Evolutionary conservation across 2,113 vertebrate species (phyloP).

Genomic region (Eublepharis macularius): DNA sequence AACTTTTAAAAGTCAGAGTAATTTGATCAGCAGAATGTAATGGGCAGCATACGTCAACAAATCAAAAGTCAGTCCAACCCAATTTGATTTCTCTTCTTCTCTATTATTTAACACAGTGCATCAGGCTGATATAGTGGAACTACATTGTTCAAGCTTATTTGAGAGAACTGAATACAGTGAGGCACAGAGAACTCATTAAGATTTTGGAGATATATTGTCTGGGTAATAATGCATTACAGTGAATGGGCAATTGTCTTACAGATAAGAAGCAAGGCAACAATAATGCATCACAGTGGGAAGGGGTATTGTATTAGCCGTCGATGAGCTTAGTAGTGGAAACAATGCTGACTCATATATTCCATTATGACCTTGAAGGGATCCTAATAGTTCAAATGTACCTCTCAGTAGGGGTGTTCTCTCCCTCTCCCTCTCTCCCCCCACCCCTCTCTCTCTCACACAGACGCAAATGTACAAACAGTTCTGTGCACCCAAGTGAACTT

Average conservation of each 20-base stretch:
- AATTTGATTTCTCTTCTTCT: background rate
- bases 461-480: background rate
- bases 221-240: conserved; percentile 15
- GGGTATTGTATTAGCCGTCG: background rate
- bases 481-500: background rate
- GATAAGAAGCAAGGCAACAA: conserved; percentile 11
- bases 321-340: background rate
- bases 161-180: conserved; percentile 23
- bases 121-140: conserved; percentile 28
- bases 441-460: too few species aligned
- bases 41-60: background rate
- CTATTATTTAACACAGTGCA: background rate
- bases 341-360: background rate
- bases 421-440: too few species aligned
- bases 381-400: background rate
- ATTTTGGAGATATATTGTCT: background rate
- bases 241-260: conserved; percentile 23
- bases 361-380: conserved; percentile 8
- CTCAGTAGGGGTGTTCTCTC: background rate
- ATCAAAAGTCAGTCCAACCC: background rate
- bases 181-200: conserved; percentile 45
- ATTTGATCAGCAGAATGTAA: background rate
- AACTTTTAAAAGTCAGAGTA: background rate
- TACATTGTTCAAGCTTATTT: background rate
- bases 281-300: background rate